Conservation (phyloP, 2,797 vertebrate species). For the Austrolebias charrua region DNA sequence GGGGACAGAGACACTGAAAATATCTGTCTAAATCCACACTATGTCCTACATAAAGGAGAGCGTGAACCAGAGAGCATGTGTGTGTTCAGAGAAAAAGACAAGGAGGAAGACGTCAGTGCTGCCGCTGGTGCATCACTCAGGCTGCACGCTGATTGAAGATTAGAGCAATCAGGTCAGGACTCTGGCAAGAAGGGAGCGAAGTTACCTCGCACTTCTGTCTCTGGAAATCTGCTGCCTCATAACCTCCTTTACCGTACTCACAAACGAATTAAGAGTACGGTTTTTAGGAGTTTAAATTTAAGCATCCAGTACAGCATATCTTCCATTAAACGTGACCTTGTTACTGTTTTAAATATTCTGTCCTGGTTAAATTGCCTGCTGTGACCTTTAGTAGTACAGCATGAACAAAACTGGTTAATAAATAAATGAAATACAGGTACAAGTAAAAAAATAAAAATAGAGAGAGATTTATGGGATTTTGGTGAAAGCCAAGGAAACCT, state of each 20-base stretch:
- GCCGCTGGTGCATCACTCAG: conserved; percentile 44
- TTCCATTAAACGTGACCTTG: too few species aligned
- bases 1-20: conserved; percentile 84
- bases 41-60: conserved; percentile 82
- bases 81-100: conserved; percentile 50
- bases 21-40: conserved; percentile 81
- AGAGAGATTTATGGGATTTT: too few species aligned
- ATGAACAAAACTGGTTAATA: too few species aligned
- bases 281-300: not conserved
- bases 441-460: too few species aligned
- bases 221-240: conserved; percentile 30
- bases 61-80: conserved; percentile 25
- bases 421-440: too few species aligned
- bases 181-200: conserved; percentile 39
- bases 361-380: too few species aligned
- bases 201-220: conserved; percentile 40
- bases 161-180: conserved; percentile 51
- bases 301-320: too few species aligned
- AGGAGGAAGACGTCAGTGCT: conserved; percentile 46
- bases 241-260: conserved; percentile 21
- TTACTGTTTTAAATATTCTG: too few species aligned
- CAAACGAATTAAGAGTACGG: not conserved
- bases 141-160: conserved; percentile 37
- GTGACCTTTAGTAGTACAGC: too few species aligned
- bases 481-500: too few species aligned